Conservation (phyloP, 2,888 invertebrate genomes). For the Ommatoiulus sabulosus region DNA sequence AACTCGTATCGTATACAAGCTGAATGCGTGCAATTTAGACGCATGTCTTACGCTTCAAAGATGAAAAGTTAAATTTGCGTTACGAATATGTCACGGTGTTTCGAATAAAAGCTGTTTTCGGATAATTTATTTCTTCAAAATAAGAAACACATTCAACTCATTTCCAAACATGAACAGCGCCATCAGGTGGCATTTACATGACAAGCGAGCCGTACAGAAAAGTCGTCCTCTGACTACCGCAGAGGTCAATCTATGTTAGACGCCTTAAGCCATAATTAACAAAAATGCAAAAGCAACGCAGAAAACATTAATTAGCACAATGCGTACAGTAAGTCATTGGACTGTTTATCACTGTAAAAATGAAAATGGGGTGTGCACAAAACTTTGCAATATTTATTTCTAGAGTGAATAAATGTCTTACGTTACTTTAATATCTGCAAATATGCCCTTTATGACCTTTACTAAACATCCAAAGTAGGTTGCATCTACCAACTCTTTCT, state of each 20-base stretch:
- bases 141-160: neutral
- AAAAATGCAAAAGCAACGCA: neutral
- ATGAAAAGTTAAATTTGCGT: conserved; percentile 23
- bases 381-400: too few species aligned
- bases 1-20: neutral
- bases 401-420: too few species aligned
- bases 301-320: neutral
- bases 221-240: neutral
- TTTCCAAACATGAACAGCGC: neutral
- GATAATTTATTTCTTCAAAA: conserved; percentile 11
- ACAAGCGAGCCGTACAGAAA: neutral
- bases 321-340: neutral
- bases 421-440: too few species aligned
- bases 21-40: neutral
- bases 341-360: too few species aligned
- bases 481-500: too few species aligned
- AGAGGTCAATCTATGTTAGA: neutral
- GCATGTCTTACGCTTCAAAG: conserved; percentile 4
- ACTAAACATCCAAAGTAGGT: too few species aligned
- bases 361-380: too few species aligned
- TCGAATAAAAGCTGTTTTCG: neutral
- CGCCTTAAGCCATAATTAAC: neutral
- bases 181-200: neutral
- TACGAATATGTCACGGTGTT: conserved; percentile 20
- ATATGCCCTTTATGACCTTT: too few species aligned